Conservation (phyloP, 2,113 vertebrate genomes). For the Triplophysa rosa region DNA sequence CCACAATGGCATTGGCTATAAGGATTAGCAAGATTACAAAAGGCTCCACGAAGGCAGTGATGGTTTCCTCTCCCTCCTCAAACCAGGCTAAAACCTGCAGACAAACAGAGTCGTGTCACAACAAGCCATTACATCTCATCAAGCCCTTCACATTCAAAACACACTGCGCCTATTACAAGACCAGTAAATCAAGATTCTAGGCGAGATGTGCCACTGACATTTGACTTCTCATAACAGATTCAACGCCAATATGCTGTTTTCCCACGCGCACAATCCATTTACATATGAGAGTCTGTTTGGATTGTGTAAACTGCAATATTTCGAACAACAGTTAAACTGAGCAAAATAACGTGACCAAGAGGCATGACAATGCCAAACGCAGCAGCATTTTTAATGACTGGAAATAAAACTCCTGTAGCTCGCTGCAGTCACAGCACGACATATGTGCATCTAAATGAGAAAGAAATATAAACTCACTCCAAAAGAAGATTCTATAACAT, state of each 20-base stretch:
- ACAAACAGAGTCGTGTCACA: constrained; percentile 57
- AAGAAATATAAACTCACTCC: background rate
- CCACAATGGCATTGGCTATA: constrained; percentile 97
- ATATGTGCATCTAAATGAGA: background rate
- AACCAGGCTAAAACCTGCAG: constrained; percentile 98
- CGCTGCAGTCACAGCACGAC: background rate
- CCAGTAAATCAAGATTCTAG: constrained; percentile 23
- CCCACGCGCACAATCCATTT: background rate
- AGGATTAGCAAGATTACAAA: constrained; percentile 99
- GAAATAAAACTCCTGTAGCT: background rate
- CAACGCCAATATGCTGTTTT: background rate
- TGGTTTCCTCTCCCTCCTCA: constrained; percentile 98
- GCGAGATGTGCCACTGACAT: background rate
- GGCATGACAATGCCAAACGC: background rate
- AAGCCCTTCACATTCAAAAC: constrained; percentile 17
- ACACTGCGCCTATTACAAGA: constrained; percentile 10
- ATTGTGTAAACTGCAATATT: background rate
- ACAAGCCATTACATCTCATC: background rate
- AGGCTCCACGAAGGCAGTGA: constrained; percentile 98
- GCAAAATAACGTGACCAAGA: background rate
- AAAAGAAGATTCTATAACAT: background rate
- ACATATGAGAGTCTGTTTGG: constrained; percentile 9
- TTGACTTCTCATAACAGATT: background rate
- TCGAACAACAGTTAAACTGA: background rate
- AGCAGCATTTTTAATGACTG: constrained; percentile 11